These are phyloP conservation scores for Plagodis dolabraria DNA, from an alignment of 2,888 invertebrate species.

Conservation along the genomic window DNA sequence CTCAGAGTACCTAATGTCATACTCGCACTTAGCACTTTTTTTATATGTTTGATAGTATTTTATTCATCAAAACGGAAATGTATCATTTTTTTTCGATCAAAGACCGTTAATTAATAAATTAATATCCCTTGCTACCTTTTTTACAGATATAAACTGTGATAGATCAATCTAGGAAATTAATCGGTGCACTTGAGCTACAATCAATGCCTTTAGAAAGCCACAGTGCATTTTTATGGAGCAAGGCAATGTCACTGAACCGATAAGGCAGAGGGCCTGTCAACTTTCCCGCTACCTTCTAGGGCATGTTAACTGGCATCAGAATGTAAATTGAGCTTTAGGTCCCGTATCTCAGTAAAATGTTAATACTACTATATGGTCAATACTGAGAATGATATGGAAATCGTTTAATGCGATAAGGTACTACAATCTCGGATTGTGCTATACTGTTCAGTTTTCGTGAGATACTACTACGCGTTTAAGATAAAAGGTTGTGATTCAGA, in stretches of 20 bases:
- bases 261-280: constrained; percentile 37
- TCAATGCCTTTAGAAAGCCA: constrained; percentile 49
- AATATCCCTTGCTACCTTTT: too few relatives aligned
- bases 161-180: constrained; percentile 3
- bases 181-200: constrained; percentile 22
- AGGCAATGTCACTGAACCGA: constrained; percentile 38
- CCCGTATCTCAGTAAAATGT: constrained; percentile 9
- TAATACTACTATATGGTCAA: constrained; percentile 1
- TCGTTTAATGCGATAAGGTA: constrained; percentile 9
- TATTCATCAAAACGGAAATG: too few relatives aligned
- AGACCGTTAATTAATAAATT: too few relatives aligned
- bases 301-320: constrained; percentile 30
- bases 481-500: constrained; percentile 12
- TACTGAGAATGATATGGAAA: background rate
- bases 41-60: too few relatives aligned
- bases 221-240: constrained; percentile 42
- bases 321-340: constrained; percentile 2
- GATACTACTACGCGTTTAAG: constrained; percentile 11
- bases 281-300: constrained; percentile 36
- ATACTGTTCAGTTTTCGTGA: constrained; percentile 8
- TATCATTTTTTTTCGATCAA: too few relatives aligned
- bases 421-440: background rate
- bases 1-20: too few relatives aligned
- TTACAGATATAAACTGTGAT: background rate
- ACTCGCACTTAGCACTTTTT: too few relatives aligned